Evolutionary conservation across 2,888 invertebrate genomes (phyloP), one percentile per base, ranked within the genome.

Genomic region (Saturnia japonica): DNA sequence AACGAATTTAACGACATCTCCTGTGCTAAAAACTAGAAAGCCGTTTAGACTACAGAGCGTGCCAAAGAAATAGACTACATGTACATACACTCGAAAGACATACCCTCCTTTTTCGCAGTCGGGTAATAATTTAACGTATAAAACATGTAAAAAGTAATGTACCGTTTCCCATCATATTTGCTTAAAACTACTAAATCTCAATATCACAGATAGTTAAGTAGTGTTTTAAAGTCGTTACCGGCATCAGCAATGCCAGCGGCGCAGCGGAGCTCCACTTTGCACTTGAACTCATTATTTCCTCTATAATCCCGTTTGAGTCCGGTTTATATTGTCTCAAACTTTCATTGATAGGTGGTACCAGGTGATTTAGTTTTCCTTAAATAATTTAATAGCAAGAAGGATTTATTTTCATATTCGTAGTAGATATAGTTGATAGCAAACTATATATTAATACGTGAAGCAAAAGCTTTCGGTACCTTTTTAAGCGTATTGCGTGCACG

Each of bases 251-350:
- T 28, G 69, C 64, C 64, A 47, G 64, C 40, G 47, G 47, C 25
- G 22, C 19, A 64, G 40, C 69, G 14, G 14, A 28, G 28, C 14
- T 22, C 64, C 64, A 62, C 64, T 74, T 72, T 70, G 69, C 70
- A 71, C 75, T 78, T 81, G 78, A 78, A 79, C 81, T 81, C 84
- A 81, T 85, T 85, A 57, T 57, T 68, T 42, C 40, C 57, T 42
- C 68, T 57, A 67, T 45, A 66, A 60, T 57, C 42, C 51, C 25
- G 57, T 57, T 60, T 4, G 69, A 73, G 82, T 82, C 85, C 84
- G 81, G 85, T 83, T 80, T 78, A 79, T 80, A 84, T 85, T 82
- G 84, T 85, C 81, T 77, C 82, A 25, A 42, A 57, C 57, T 47
- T 68, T 25, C 8, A 42, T 25, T 57, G 51, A 42, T n/a, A n/a